phyloP scores from a whole-genome alignment of 2,888 invertebrate genomes.

The Galerucella pusilla region DNA sequence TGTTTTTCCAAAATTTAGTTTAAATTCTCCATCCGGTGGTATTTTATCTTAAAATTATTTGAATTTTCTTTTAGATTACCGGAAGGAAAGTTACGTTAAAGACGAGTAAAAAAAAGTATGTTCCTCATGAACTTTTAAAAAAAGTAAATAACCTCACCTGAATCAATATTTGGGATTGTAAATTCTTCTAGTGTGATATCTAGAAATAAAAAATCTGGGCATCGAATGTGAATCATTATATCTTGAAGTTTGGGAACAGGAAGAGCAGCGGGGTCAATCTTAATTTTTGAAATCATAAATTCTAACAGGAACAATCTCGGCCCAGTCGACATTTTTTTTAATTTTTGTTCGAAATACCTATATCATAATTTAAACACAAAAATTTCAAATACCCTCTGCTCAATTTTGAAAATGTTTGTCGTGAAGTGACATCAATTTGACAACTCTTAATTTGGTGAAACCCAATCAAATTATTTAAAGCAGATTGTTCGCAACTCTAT shows the following conservation, averaged over 20 bases:
- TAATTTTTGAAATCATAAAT: conserved; percentile 69
- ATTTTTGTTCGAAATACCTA: conserved; percentile 13
- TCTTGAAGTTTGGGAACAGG: conserved; percentile 63
- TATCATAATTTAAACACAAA: conserved; percentile 33
- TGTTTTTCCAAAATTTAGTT: conserved; percentile 68
- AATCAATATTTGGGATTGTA: neutral
- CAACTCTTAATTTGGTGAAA: conserved; percentile 43
- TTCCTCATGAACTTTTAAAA: neutral
- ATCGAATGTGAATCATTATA: conserved; percentile 66
- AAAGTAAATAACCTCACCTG: neutral
- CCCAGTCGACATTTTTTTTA: conserved; percentile 42
- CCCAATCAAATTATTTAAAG: neutral
- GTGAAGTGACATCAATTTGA: conserved; percentile 35
- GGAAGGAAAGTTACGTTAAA: too few species aligned
- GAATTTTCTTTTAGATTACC: too few species aligned
- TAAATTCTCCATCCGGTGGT: conserved; percentile 40
- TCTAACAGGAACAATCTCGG: conserved; percentile 71
- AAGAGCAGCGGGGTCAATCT: conserved; percentile 61
- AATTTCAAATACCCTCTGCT: conserved; percentile 28
- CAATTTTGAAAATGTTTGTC: conserved; percentile 25
- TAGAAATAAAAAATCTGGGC: conserved; percentile 64
- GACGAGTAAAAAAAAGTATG: too few species aligned
- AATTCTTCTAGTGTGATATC: conserved; percentile 62
- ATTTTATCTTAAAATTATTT: neutral
- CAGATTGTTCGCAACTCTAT: neutral